A percentile compares a stretch with the other conserved stretches of the same genome.
Conservation (phyloP, 2,888 invertebrate genomes). For the Rhimphoctona megacephalus region DNA sequence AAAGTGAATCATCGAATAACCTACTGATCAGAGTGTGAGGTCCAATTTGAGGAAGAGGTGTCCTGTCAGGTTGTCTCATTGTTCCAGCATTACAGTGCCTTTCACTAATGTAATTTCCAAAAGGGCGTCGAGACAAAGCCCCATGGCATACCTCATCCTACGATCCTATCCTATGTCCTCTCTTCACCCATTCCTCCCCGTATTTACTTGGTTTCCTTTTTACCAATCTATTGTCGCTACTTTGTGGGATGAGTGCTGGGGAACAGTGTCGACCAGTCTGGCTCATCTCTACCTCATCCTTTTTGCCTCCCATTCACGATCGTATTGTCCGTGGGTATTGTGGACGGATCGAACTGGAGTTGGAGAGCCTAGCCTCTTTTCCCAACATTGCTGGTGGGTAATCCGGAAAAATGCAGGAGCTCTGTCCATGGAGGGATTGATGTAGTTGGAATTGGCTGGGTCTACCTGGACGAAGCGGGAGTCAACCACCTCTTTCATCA, state of each 20-base stretch:
- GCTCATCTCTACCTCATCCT: conserved; percentile 23
- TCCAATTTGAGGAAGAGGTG: not conserved
- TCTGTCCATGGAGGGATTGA: conserved; percentile 17
- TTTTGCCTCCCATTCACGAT: conserved; percentile 29
- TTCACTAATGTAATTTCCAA: conserved; percentile 81
- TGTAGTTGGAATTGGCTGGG: conserved; percentile 7
- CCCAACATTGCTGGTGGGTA: conserved; percentile 66
- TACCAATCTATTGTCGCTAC: conserved; percentile 79
- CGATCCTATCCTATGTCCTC: conserved; percentile 13
- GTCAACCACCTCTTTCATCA: conserved; percentile 74
- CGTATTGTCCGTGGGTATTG: conserved; percentile 78
- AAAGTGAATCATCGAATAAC: not conserved
- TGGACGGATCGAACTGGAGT: conserved; percentile 73
- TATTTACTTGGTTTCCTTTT: conserved; percentile 82
- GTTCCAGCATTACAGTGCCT: conserved; percentile 77
- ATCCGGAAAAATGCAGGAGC: conserved; percentile 70
- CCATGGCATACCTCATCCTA: conserved; percentile 53
- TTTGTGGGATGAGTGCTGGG: conserved; percentile 71
- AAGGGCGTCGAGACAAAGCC: conserved; percentile 64
- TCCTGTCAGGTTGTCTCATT: conserved; percentile 71
- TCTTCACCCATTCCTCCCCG: conserved; percentile 40
- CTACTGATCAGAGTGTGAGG: not conserved
- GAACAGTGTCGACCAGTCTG: conserved; percentile 70
- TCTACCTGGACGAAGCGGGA: conserved; percentile 50
- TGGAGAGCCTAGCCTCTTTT: conserved; percentile 69